Evolutionary conservation across 2,113 vertebrate genomes (phyloP).

Genomic region (Cheilinus undulatus): DNA sequence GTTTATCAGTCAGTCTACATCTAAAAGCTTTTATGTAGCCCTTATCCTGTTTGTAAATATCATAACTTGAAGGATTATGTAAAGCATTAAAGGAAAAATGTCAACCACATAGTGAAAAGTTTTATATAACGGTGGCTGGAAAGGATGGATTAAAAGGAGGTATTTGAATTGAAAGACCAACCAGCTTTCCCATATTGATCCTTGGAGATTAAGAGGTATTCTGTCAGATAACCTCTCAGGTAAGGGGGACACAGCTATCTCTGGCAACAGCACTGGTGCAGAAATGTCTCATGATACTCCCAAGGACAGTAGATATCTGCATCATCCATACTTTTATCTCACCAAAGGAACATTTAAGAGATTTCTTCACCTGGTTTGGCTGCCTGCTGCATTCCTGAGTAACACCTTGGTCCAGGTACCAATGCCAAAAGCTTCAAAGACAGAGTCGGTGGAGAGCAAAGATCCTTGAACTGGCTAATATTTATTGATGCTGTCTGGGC

Average conservation of each 20-base stretch:
- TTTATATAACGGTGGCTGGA: constrained; percentile 20
- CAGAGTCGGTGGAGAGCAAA: neutral
- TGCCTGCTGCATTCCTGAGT: constrained; percentile 16
- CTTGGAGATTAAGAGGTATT: constrained; percentile 46
- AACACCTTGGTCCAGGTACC: constrained; percentile 11
- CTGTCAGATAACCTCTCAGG: constrained; percentile 57
- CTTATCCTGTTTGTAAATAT: constrained; percentile 4
- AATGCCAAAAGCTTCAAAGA: constrained; percentile 30
- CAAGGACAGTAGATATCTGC: constrained; percentile 53
- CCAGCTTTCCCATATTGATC: constrained; percentile 38
- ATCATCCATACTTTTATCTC: constrained; percentile 33
- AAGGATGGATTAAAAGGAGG: constrained; percentile 15
- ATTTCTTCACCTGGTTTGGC: constrained; percentile 22
- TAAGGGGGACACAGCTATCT: constrained; percentile 22
- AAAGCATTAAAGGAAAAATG: constrained; percentile 39
- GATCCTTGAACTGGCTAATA: constrained; percentile 30
- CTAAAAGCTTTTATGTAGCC: neutral
- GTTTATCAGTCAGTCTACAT: neutral
- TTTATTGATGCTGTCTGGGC: constrained; percentile 25
- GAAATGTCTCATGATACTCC: constrained; percentile 52
- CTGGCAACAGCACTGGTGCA: constrained; percentile 46
- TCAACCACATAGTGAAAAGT: constrained; percentile 24
- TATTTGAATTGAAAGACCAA: constrained; percentile 45
- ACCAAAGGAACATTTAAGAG: constrained; percentile 34
- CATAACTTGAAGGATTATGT: constrained; percentile 26